Evolutionary conservation across 2,113 vertebrate genomes (phyloP), one percentile per base, ranked within the genome.

Genomic region (Zosterops hypoxanthus): DNA sequence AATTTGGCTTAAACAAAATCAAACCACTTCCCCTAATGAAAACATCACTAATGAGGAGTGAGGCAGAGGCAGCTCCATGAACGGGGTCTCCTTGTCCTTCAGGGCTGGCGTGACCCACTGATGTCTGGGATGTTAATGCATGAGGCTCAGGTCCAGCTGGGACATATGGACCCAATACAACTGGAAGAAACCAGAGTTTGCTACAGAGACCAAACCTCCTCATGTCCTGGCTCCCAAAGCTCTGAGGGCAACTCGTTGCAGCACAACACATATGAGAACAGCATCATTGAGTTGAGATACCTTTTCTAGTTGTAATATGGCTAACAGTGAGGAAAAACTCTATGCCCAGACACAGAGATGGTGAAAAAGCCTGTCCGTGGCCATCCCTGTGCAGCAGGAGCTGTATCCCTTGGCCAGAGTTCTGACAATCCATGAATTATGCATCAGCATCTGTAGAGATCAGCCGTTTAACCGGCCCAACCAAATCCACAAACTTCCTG

Each of bases 11-110:
- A 95, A 96, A 94, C 66, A 88, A 96, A 96, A 93, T 88, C 94
- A 92, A 96, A 96, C 92, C 95, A 97, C 97, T 97, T 97, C 86
- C 81, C 84, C 90, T 97, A 97, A 97, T 97, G 97, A 97, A 97
- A 97, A 93, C 95, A 95, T 84, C 81, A 26, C 90, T 96, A 91
- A 97, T 77, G 94, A 96, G 88, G 47, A 55, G 46, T 36, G 41
- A 78, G 49, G 28, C 44, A 71, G 59, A 61, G n/a, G 52, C 60
- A 81, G 82, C 65, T 75, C 72, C 11, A 11, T n/a, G 68, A 52
- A 59, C 1, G 11, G 79, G 52, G 60, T 73, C 50, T 85, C 63
- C 36, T 77, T 50, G 59, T 61, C 59, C 55, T 79, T 60, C 14
- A 2, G 41, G 56, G 63, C 29, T 90, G 36, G 31, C 0, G 0